These are phyloP conservation scores for Drosophila mulleri DNA, from an alignment of 2,888 invertebrate species.

Conservation along the genomic window DNA sequence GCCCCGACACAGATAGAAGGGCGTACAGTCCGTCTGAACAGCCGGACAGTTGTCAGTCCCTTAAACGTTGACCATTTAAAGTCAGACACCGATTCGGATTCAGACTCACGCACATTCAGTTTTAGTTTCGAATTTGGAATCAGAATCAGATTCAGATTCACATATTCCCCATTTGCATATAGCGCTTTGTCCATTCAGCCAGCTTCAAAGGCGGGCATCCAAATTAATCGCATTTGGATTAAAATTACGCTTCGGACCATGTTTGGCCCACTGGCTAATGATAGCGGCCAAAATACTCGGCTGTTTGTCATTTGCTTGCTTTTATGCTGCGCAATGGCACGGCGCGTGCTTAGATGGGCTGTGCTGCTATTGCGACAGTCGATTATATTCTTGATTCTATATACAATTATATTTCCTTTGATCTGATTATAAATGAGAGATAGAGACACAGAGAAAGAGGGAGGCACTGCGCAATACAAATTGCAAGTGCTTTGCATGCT, in stretches of 20 bases:
- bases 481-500: background rate
- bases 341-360: background rate
- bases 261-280: conserved; percentile 30
- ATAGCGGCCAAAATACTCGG: conserved; percentile 12
- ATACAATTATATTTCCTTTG: conserved; percentile 1
- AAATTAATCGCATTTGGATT: conserved; percentile 73
- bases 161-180: conserved; percentile 23
- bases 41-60: background rate
- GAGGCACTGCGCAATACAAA: background rate
- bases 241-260: conserved; percentile 58
- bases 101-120: conserved; percentile 1
- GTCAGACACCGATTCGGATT: background rate
- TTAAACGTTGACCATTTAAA: background rate
- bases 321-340: background rate
- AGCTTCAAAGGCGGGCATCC: conserved; percentile 64
- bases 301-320: conserved; percentile 6
- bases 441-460: no score
- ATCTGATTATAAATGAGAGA: conserved; percentile 1
- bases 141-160: conserved; percentile 11
- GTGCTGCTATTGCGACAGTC: background rate
- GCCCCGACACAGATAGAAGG: background rate
- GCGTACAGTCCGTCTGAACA: no score
- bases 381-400: background rate
- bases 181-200: conserved; percentile 27
- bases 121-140: background rate